Conservation (phyloP, 2,888 invertebrate species). For the Neoaliturus tenellus region DNA sequence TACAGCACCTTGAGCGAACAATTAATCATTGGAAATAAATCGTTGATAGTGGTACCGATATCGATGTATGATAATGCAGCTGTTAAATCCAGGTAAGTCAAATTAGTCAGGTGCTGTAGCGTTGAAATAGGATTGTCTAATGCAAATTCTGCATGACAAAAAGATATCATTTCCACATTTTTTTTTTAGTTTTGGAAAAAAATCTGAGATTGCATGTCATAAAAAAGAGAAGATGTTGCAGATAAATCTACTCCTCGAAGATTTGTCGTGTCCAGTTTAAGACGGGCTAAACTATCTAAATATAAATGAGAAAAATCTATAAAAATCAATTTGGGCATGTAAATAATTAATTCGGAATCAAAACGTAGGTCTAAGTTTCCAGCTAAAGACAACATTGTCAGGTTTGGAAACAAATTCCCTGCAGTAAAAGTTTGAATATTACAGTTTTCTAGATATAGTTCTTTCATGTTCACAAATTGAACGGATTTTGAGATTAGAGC, state of each 20-base stretch:
- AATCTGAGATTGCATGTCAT: neutral
- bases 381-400: conserved; percentile 1
- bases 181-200: neutral
- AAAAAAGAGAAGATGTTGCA: no score
- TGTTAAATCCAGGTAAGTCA: conserved; percentile 37
- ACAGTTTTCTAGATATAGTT: conserved; percentile 40
- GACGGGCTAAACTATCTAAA: neutral
- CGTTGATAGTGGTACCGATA: neutral
- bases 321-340: neutral
- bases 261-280: no score
- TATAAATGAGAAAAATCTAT: no score
- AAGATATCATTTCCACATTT: neutral
- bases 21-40: no score
- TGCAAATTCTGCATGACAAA: neutral
- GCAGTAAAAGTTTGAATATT: neutral
- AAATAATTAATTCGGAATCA: neutral
- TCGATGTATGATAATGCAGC: neutral
- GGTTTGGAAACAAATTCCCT: conserved; percentile 38
- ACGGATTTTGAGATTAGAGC: neutral
- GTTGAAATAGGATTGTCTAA: neutral
- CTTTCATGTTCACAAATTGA: conserved; percentile 12
- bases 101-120: conserved; percentile 21
- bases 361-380: neutral
- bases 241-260: neutral
- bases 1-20: conserved; percentile 1